Evolutionary conservation across 1,140 invertebrate genomes (phyloP).

Genomic region (Heliconius himera): DNA sequence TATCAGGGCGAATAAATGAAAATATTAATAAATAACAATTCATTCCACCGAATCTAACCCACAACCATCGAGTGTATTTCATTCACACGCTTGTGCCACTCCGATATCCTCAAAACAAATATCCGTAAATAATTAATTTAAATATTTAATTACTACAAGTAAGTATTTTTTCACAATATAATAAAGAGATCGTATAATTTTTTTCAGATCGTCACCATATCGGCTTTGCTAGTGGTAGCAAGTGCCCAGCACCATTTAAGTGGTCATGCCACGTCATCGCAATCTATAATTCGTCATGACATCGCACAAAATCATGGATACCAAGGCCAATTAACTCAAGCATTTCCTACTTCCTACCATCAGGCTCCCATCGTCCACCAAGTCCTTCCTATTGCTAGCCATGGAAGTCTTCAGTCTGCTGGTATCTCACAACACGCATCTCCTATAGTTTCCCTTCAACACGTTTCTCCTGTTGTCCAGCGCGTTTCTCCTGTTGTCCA

Average conservation of each 20-base stretch:
- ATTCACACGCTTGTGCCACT: too few relatives aligned
- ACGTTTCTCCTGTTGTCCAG: constrained; percentile 13
- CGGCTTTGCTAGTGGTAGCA: constrained; percentile 19
- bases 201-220: constrained; percentile 28
- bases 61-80: too few relatives aligned
- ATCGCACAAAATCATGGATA: constrained; percentile 32
- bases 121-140: not conserved
- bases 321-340: constrained; percentile 25
- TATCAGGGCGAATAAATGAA: too few relatives aligned
- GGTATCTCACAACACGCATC: constrained; percentile 22
- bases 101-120: too few relatives aligned
- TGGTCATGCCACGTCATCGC: constrained; percentile 54
- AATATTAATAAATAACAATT: too few relatives aligned
- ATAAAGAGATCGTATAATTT: not conserved
- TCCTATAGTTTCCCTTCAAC: constrained; percentile 17
- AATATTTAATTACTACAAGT: not conserved
- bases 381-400: not conserved
- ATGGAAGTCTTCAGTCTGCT: constrained; percentile 6
- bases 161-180: not conserved
- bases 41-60: too few relatives aligned
- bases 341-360: constrained; percentile 14
- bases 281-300: constrained; percentile 57
- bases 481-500: constrained; percentile 13
- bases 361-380: constrained; percentile 7
- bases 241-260: constrained; percentile 32